These are phyloP conservation scores for Poliocrania exsul DNA, from an alignment of 2,797 vertebrate genomes.

Conservation along the genomic window DNA sequence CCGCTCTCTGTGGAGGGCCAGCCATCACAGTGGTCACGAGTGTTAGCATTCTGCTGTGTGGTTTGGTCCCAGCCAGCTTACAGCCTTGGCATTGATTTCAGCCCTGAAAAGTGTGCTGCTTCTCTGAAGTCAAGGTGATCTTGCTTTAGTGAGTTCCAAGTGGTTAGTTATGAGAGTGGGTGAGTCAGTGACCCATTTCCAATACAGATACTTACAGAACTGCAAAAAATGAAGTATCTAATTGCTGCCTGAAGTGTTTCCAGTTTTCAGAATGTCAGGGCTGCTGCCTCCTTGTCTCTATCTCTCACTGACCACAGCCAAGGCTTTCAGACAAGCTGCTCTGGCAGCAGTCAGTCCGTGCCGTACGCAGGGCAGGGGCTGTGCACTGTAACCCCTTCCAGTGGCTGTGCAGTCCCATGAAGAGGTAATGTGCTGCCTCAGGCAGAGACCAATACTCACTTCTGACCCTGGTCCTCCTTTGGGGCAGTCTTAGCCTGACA, in stretches of 20 bases:
- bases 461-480: neutral
- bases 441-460: neutral
- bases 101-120: neutral
- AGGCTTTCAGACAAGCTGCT: neutral
- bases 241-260: neutral
- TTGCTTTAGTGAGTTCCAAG: neutral
- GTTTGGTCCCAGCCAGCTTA: neutral
- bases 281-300: neutral
- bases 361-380: neutral
- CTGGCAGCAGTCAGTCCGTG: neutral
- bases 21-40: neutral
- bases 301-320: rapidly evolving
- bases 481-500: neutral
- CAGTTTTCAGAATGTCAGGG: neutral
- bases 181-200: neutral
- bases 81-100: neutral
- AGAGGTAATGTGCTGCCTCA: neutral
- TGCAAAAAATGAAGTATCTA: neutral
- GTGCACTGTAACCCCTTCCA: rapidly evolving
- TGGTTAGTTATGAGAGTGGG: neutral
- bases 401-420: rapidly evolving
- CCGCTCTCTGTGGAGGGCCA: neutral
- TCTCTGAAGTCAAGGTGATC: neutral
- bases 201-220: neutral
- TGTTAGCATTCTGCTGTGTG: neutral